These are phyloP conservation scores for Cephus runcator DNA, from an alignment of 2,888 invertebrate species.

Conservation along the genomic window DNA sequence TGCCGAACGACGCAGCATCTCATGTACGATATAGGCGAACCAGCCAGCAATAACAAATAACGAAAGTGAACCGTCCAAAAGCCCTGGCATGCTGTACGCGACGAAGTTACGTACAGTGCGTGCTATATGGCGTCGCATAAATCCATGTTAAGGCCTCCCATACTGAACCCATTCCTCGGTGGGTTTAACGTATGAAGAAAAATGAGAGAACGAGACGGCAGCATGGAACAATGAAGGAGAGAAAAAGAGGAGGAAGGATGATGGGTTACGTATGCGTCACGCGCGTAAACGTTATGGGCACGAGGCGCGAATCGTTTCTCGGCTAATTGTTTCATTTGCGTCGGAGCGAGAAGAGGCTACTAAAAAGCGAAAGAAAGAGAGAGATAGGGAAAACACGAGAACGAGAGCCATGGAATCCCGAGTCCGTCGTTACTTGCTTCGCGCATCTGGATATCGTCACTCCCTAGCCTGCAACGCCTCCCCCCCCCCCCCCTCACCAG, in stretches of 20 bases:
- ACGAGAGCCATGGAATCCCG: slow-evolving; percentile 20
- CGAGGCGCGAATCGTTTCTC: slow-evolving; percentile 2
- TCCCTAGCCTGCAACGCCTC: slow-evolving; percentile 9
- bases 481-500: too few relatives aligned
- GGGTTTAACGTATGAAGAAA: not conserved
- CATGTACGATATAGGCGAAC: not conserved
- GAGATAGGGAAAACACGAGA: not conserved
- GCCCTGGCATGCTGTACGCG: not conserved
- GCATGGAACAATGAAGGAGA: not conserved
- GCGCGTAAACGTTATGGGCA: not conserved
- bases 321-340: slow-evolving; percentile 1
- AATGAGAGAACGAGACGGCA: not conserved
- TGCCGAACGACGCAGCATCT: not conserved
- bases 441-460: slow-evolving; percentile 26
- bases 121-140: not conserved
- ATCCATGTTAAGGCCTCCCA: not conserved
- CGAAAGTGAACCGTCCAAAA: not conserved
- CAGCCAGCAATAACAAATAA: not conserved
- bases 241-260: not conserved
- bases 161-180: not conserved
- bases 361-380: not conserved
- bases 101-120: not conserved
- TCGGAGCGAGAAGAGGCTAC: not conserved
- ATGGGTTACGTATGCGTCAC: not conserved
- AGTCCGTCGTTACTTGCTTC: slow-evolving; percentile 12